Percentiles rank a stretch among this genome's conserved stretches.
Evolutionary conservation across 2,888 invertebrate species (phyloP).

Genomic region (Ennomos fuscantarius): DNA sequence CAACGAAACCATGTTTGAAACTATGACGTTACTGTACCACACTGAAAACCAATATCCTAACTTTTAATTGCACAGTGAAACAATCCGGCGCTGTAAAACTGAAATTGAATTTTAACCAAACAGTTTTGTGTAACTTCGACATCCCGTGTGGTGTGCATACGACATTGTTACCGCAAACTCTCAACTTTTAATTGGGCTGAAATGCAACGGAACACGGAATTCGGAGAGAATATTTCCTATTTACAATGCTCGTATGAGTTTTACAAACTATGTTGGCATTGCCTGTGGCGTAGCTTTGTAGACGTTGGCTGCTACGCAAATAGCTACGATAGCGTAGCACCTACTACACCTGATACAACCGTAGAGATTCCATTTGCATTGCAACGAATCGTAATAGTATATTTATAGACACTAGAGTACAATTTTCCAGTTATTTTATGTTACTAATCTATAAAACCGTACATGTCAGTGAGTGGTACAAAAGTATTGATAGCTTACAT

Average conservation of each 20-base stretch:
- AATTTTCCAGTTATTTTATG: too few species aligned
- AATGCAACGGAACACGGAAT: conserved; percentile 34
- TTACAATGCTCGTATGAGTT: conserved; percentile 29
- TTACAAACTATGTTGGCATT: conserved; percentile 11
- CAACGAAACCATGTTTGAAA: conserved; percentile 5
- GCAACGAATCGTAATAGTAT: too few species aligned
- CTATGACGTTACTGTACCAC: conserved; percentile 2
- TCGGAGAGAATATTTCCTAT: conserved; percentile 31
- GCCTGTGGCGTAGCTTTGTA: conserved; percentile 30
- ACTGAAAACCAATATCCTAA: conserved; percentile 27
- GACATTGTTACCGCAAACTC: conserved; percentile 32
- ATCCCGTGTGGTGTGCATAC: conserved; percentile 28
- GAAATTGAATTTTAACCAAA: conserved; percentile 36
- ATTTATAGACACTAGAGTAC: too few species aligned
- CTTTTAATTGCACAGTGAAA: conserved; percentile 34
- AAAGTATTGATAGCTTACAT: conserved; percentile 67
- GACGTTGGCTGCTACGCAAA: conserved; percentile 30
- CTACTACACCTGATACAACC: conserved; percentile 19
- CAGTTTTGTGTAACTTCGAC: conserved; percentile 30
- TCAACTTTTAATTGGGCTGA: conserved; percentile 39
- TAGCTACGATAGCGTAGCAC: conserved; percentile 32
- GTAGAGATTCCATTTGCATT: background rate
- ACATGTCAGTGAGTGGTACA: too few species aligned
- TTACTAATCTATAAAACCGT: too few species aligned
- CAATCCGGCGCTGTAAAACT: conserved; percentile 38